These are phyloP conservation scores for Serilophus lunatus DNA, from an alignment of 2,113 vertebrate species.

Conservation along the genomic window DNA sequence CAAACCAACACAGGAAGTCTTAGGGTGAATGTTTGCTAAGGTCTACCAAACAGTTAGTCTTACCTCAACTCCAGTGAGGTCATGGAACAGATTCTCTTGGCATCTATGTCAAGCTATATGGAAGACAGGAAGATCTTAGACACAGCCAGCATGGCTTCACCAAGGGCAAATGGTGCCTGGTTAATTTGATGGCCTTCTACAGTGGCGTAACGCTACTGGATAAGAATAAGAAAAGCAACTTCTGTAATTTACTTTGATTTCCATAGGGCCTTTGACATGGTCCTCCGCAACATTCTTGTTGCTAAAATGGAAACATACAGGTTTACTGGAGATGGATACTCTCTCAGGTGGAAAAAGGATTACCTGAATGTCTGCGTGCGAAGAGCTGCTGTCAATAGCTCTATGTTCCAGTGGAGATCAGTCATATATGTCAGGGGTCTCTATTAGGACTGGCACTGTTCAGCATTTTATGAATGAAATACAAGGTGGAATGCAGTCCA, in stretches of 20 bases:
- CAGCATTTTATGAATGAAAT: not conserved
- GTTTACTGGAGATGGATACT: not conserved
- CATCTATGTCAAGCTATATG: not conserved
- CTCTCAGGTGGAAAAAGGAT: not conserved
- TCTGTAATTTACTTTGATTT: not conserved
- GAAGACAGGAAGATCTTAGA: not conserved
- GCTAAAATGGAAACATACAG: not conserved
- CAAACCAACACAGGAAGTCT: not conserved
- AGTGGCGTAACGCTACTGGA: not conserved
- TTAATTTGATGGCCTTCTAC: not conserved
- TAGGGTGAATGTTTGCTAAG: not conserved
- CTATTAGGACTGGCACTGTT: accelerated
- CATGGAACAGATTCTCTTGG: not conserved
- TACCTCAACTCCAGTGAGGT: not conserved
- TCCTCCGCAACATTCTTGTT: not conserved
- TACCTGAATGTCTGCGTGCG: not conserved
- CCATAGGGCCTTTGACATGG: not conserved
- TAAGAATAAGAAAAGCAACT: not conserved
- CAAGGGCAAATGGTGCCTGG: not conserved
- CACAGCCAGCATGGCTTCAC: not conserved
- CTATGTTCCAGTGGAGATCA: not conserved
- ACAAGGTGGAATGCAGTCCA: not conserved
- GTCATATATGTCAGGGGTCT: not conserved
- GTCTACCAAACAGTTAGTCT: not conserved
- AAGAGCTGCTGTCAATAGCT: not conserved